These are phyloP conservation scores for Ictidomys tridecemlineatus DNA, from an alignment of 2,113 vertebrate genomes.

Conservation along the genomic window DNA sequence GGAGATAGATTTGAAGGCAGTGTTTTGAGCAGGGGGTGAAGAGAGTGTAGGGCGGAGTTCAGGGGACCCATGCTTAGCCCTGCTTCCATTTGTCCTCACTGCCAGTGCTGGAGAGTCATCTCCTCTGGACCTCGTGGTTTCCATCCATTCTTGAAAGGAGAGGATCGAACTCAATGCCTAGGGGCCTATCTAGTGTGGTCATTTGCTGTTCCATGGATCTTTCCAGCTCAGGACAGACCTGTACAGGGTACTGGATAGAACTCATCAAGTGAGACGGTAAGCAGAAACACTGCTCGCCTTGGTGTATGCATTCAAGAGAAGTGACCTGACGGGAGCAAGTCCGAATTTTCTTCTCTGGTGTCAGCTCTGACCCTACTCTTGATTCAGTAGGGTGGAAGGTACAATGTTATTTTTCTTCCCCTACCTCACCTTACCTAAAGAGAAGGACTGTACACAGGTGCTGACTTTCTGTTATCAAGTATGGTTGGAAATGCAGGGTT, in stretches of 20 bases:
- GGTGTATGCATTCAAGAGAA: not conserved
- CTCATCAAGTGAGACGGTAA: not conserved
- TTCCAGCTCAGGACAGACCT: not conserved
- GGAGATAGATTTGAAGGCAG: not conserved
- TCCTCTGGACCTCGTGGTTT: not conserved
- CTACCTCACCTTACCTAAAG: not conserved
- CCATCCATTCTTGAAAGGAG: not conserved
- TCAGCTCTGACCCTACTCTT: not conserved
- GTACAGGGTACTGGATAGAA: not conserved
- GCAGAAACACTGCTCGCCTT: not conserved
- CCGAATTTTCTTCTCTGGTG: not conserved
- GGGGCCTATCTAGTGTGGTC: not conserved
- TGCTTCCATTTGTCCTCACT: too few species aligned
- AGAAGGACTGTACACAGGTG: not conserved
- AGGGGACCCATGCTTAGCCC: not conserved
- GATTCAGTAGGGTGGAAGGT: not conserved
- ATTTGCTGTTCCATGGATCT: not conserved
- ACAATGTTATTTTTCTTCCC: not conserved
- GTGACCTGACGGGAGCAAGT: not conserved
- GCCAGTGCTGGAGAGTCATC: not conserved
- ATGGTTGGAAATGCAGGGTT: not conserved
- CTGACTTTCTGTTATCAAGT: not conserved
- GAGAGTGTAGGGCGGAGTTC: not conserved
- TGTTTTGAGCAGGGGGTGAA: not conserved
- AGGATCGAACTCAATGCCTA: not conserved